Conservation (phyloP, 2,797 vertebrate species). For the Eulemur coronatus region DNA sequence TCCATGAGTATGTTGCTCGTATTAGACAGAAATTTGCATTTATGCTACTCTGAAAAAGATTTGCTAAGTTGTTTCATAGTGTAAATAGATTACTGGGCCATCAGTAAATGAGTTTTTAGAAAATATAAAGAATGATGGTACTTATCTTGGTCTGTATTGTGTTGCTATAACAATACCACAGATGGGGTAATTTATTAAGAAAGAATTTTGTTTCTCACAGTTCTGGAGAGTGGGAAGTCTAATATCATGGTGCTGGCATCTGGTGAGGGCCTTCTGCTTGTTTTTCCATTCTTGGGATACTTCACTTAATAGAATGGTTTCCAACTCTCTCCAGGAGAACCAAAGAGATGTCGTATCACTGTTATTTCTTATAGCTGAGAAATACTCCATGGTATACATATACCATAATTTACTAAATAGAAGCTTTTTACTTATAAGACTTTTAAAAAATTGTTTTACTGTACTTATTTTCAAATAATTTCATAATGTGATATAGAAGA, state of each 20-base stretch:
- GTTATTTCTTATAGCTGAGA: too few species aligned
- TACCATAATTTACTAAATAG: not conserved
- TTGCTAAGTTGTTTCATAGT: constrained; percentile 15
- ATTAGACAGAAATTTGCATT: constrained; percentile 38
- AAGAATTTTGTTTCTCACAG: not conserved
- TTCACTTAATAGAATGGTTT: too few species aligned
- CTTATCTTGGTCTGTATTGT: not conserved
- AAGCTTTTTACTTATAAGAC: not conserved
- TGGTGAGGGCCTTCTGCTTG: not conserved
- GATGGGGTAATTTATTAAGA: not conserved
- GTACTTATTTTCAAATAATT: not conserved
- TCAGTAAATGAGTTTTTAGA: not conserved
- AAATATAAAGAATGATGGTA: not conserved
- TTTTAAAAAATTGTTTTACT: not conserved
- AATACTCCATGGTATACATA: too few species aligned
- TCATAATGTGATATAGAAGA: not conserved
- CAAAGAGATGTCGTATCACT: too few species aligned
- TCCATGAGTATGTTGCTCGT: not conserved
- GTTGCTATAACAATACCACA: not conserved
- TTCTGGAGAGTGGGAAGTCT: not conserved
- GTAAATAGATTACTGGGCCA: not conserved
- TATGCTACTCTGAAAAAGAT: constrained; percentile 36
- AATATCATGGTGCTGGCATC: too few species aligned
- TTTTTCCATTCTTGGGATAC: not conserved
- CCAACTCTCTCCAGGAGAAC: too few species aligned